These are phyloP conservation scores for Melanocharis versteri DNA, from an alignment of 2,113 vertebrate genomes.

Conservation along the genomic window DNA sequence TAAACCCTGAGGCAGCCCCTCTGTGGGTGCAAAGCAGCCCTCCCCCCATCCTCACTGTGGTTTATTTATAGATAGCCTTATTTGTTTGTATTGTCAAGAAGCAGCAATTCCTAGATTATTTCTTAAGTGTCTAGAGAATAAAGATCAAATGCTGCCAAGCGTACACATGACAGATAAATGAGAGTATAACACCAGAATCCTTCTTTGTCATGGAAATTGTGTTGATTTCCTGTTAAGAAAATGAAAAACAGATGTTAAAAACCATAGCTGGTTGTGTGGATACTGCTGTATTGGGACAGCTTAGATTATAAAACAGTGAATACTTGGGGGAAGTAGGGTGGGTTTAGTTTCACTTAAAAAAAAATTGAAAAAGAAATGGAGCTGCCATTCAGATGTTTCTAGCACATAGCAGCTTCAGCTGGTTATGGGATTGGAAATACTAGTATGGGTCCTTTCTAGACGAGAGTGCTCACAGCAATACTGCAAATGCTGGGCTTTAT, in stretches of 20 bases:
- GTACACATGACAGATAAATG: conserved; percentile 49
- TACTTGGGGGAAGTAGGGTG: background rate
- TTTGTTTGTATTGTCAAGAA: conserved; percentile 54
- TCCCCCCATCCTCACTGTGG: background rate
- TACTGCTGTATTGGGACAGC: conserved; percentile 27
- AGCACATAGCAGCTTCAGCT: background rate
- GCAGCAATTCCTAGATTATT: conserved; percentile 60
- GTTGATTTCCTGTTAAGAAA: conserved; percentile 71
- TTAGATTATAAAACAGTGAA: conserved; percentile 51
- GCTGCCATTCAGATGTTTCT: background rate
- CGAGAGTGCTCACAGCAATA: background rate
- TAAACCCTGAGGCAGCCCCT: background rate
- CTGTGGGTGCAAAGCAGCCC: background rate
- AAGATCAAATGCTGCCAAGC: conserved; percentile 59
- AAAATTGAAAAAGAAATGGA: background rate
- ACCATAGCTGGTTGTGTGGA: conserved; percentile 52
- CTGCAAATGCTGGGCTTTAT: background rate
- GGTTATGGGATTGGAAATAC: background rate
- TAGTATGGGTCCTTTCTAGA: background rate
- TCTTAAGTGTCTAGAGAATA: conserved; percentile 30
- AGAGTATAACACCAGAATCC: conserved; percentile 55
- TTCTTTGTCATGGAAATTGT: conserved; percentile 71
- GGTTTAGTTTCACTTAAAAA: background rate
- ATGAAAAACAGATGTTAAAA: conserved; percentile 75
- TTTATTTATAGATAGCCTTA: conserved; percentile 61